Base-by-base conservation (phyloP, 2,888 invertebrate genomes). In the Schrankia costaestrigalis region DNA sequence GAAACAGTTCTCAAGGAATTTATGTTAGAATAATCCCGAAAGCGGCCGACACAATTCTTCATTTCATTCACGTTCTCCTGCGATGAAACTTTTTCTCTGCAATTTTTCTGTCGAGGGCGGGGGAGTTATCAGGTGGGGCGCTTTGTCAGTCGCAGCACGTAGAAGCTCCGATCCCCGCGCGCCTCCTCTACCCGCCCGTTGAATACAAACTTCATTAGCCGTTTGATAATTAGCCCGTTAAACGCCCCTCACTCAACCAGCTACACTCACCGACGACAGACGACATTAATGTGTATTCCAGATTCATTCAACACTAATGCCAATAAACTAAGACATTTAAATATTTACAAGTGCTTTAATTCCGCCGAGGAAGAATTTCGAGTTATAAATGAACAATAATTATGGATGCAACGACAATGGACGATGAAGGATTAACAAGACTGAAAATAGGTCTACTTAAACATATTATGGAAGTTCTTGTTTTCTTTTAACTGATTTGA, bases 121-220 rank as follows among this genome's bases (percentile, higher is more conserved):
- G 79, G 80, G 83, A 71, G 82, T 78, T 81, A 81, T 85, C 86
- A 85, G 86, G 85, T 85, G 83, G 84, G 77, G 78, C 74, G 70
- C 70, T 69, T 85, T 79, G 71, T 67, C 66, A 87, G 84, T 83
- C 87, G 69, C 63, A 60, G 78, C 86, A 87, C 87, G 87, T 86
- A 79, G 72, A 67, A 69, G 67, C 65, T 61, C 65, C 65, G 66
- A 63, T 67, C 71, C 71, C 70, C 74, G 71, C 69, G 64, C 71
- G 66, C 56, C 63, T 66, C 69, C 73, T 57, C 56, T 48, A 63
- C 78, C 74, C 81, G 76, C 81, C 79, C 82, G 79, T 71, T 83
- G 86, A 85, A 87, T 86, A 87, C 86, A 87, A 87, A 88, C 87
- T 88, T 88, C 87, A 88, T 88, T 88, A 88, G 88, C 81, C 82